Evolutionary conservation across 2,888 invertebrate species (phyloP), one percentile per base, ranked within the genome.

Genomic region (Siphlonurus alternatus): DNA sequence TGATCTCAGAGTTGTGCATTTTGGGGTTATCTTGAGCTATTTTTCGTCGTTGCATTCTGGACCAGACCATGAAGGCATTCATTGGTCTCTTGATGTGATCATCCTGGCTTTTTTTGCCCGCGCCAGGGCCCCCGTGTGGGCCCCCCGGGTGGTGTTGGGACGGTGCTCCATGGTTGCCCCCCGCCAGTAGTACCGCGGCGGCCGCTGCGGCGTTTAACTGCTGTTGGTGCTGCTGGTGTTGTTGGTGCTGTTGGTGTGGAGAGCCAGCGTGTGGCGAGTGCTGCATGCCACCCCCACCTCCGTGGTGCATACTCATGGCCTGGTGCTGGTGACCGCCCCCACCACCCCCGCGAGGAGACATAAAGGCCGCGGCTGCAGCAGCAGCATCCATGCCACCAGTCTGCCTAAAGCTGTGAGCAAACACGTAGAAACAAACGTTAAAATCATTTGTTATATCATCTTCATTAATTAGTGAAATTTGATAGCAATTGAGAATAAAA

Each of bases 1-100:
- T 93, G 70, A 97, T 96, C 78, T 96, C 96, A 0, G 93, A 93
- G 76, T 96, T 96, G 77, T 96, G 93, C 92, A 93, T 96, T 80
- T 97, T 96, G 0, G 96, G 96, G 76, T 97, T 96, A 71, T 93
- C 93, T 73, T 92, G 92, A 0, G 93, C 93, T 88, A 93, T 93
- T 78, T 93, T 93, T 69, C 92, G 78, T 66, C 93, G 76, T 75
- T 93, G 92, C 3, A 90, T 91, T 38, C 93, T 78, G 1, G 91
- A 91, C 93, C 93, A 93, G 68, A 93, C 93, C 93, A 93, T 93
- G 76, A 93, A 93, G 2, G 93, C 93, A 75, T 93, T 93, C 93
- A 93, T 93, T 1, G 93, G 93, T 69, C 93, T 80, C 76, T 96
- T 96, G 70, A 96, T 93, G 75, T 93, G 92, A 74, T 88, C 87